Evolutionary conservation across 2,113 vertebrate species (phyloP).

Genomic region (Pterocles gutturalis): DNA sequence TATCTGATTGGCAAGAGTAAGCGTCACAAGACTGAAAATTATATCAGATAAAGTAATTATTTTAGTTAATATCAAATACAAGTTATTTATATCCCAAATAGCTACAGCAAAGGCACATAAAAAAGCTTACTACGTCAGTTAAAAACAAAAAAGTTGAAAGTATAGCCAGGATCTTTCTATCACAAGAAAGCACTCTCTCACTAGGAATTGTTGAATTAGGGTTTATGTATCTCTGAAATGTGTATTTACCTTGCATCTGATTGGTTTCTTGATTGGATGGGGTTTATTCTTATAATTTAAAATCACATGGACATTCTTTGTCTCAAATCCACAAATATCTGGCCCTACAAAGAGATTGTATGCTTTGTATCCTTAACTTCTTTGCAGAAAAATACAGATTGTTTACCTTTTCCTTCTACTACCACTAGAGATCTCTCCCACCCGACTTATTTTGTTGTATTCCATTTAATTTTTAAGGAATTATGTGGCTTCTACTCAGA

Average conservation of each 20-base stretch:
- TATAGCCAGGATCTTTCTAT: background rate
- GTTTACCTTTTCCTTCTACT: background rate
- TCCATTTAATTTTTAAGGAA: background rate
- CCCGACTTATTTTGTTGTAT: background rate
- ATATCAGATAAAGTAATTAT: background rate
- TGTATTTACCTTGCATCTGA: slow-evolving; percentile 86
- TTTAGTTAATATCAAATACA: background rate
- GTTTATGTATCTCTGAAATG: background rate
- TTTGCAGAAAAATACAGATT: background rate
- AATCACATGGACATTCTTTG: slow-evolving; percentile 91
- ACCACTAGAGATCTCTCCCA: background rate
- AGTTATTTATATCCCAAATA: background rate
- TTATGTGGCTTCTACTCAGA: background rate
- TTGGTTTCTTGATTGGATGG: slow-evolving; percentile 86
- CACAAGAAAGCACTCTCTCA: background rate
- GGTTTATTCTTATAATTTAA: slow-evolving; percentile 90
- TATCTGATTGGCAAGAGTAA: background rate
- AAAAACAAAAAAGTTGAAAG: background rate
- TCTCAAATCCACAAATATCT: slow-evolving; percentile 91
- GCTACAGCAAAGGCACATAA: background rate
- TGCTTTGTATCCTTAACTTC: background rate
- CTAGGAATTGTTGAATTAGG: background rate
- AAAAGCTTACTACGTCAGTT: background rate
- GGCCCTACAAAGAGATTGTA: slow-evolving; percentile 78
- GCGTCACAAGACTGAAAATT: no score